Conservation (phyloP, 2,888 invertebrate species). For the Hetaerina titia region DNA sequence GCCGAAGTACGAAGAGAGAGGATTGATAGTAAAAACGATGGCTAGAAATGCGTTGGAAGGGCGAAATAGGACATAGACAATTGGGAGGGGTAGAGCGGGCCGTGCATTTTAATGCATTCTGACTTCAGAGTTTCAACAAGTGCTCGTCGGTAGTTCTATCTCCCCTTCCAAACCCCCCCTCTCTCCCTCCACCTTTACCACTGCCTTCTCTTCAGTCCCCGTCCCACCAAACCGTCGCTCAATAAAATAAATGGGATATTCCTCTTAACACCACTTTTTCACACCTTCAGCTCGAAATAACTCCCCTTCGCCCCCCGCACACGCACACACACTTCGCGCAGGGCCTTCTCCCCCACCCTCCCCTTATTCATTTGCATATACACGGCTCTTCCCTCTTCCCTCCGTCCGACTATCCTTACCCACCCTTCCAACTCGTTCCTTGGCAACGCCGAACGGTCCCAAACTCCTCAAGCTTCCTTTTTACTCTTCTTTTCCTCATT, state of each 20-base stretch:
- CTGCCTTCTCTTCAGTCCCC: neutral
- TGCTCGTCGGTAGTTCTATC: neutral
- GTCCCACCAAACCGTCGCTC: slow-evolving; percentile 42
- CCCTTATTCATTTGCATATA: slow-evolving; percentile 56
- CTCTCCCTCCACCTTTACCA: neutral
- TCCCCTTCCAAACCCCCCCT: neutral
- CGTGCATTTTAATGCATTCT: neutral
- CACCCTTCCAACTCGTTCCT: neutral
- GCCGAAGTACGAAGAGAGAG: neutral
- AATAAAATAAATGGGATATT: slow-evolving; percentile 67
- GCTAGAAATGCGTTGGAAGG: neutral
- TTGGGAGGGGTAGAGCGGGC: neutral
- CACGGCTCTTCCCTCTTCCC: neutral
- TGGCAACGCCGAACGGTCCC: slow-evolving; percentile 2
- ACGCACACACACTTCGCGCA: neutral
- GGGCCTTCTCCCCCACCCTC: neutral
- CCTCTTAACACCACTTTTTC: slow-evolving; percentile 66
- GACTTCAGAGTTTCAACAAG: neutral
- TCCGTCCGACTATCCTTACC: neutral
- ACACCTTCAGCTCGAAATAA: slow-evolving; percentile 29
- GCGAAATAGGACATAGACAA: no score
- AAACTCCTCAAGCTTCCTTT: neutral
- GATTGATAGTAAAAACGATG: neutral
- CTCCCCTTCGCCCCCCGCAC: slow-evolving; percentile 8
- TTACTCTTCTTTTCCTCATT: neutral